Evolutionary conservation across 2,113 vertebrate genomes (phyloP).

Genomic region (Gavia stellata): DNA sequence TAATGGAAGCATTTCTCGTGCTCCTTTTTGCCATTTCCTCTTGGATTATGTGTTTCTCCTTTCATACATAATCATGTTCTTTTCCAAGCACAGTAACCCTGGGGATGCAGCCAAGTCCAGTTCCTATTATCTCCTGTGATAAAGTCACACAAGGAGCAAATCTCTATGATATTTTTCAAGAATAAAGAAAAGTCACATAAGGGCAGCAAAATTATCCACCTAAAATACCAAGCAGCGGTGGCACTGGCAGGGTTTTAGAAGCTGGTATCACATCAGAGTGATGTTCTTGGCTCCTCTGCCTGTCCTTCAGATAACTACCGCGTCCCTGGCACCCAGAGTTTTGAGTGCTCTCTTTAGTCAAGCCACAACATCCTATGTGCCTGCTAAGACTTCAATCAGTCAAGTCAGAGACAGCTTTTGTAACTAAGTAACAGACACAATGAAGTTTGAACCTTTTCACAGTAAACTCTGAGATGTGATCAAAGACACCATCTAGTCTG

Average conservation of each 20-base stretch:
- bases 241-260: not conserved
- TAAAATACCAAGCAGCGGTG: slow-evolving; percentile 5
- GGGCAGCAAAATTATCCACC: not conserved
- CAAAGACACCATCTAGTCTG: not conserved
- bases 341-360: not conserved
- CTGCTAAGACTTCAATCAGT: not conserved
- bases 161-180: not conserved
- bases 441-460: not conserved
- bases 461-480: not conserved
- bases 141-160: slow-evolving; percentile 10
- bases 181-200: slow-evolving; percentile 2
- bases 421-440: not conserved
- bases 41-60: not conserved
- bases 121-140: not conserved
- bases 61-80: not conserved
- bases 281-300: not conserved
- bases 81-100: not conserved
- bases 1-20: not conserved
- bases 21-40: not conserved
- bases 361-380: not conserved
- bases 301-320: not conserved
- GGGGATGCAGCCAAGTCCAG: not conserved
- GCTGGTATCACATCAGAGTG: not conserved
- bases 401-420: not conserved
- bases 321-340: not conserved